Conservation (phyloP, 2,888 invertebrate species). For the Girardia tigrina region DNA sequence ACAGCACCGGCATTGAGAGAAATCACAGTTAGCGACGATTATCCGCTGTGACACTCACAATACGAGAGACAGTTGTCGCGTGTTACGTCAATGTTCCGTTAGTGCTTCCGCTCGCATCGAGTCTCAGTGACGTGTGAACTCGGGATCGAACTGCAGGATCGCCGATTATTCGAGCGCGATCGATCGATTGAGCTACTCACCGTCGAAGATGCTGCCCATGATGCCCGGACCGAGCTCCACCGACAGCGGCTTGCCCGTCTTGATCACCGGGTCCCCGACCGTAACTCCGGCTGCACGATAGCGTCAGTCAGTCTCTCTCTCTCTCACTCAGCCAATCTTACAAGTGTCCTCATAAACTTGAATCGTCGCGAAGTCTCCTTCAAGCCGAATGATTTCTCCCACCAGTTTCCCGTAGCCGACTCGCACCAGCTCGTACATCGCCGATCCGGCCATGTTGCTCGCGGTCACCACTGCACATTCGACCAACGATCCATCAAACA, state of each 20-base stretch:
- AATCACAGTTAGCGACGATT: too few relatives aligned
- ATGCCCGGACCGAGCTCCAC: constrained; percentile 98
- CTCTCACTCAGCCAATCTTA: constrained; percentile 41
- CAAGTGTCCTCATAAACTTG: constrained; percentile 66
- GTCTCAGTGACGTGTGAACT: too few relatives aligned
- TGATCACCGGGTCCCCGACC: constrained; percentile 91
- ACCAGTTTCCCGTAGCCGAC: constrained; percentile 95
- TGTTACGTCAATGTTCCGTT: too few relatives aligned
- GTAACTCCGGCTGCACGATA: constrained; percentile 73
- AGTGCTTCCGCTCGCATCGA: too few relatives aligned
- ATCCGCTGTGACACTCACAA: too few relatives aligned
- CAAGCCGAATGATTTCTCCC: constrained; percentile 96
- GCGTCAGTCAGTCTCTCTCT: constrained; percentile 1
- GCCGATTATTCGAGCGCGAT: too few relatives aligned
- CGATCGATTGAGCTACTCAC: too few relatives aligned
- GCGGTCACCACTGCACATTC: constrained; percentile 75
- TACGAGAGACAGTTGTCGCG: too few relatives aligned
- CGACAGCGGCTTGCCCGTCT: constrained; percentile 94
- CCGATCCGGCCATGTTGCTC: constrained; percentile 94
- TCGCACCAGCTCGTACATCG: constrained; percentile 98
- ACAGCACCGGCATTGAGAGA: too few relatives aligned
- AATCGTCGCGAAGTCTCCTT: constrained; percentile 98
- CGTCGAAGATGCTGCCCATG: constrained; percentile 97
- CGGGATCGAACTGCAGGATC: too few relatives aligned
- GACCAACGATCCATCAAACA: neutral